Evolutionary conservation across 2,888 invertebrate species (phyloP), one percentile per base, ranked within the genome.

Genomic region (Hirudinaria manillensis): DNA sequence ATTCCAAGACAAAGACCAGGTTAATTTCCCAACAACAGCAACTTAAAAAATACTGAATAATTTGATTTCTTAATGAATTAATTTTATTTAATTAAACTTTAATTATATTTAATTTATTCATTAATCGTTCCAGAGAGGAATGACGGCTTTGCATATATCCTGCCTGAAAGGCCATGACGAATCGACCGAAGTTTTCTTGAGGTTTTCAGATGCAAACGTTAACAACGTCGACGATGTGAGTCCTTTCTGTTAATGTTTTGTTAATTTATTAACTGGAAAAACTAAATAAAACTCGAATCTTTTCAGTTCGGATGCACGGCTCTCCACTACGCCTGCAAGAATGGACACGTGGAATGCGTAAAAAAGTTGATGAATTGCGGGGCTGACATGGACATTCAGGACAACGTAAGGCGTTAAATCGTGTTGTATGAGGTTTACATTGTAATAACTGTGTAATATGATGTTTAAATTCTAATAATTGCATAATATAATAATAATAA

Each of bases 61-160:
- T 61, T 61, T 16, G 53, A 53, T 16, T 53, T 13, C 53, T 16
- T 53, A 53, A 53, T 53, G 13, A 13, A 21, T 16, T 13, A 16
- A 16, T 53, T 53, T 53, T 53, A 16, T 53, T 53, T 53, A 53
- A 53, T 16, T 53, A 53, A 53, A 53, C 21, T 53, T 53, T 13
- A 53, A 53, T 53, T 16, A 16, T 21, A 16, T 16, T 53, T 45
- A 3, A 61, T 61, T 61, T 24, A 61, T 29, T 61, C 24, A 27
- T 61, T 61, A 10, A 13, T 61, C 10, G n/a, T n/a, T n/a, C 56
- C 38, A 73, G 73, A 19, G 61, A 24, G 65, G 65, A 21, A 32
- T 32, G 38, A 73, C 73, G 19, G 73, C 73, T 1, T 34, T 73
- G 21, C 73, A 73, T 38, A 56, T 73, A n/a, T 51, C 73, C 27